A percentile compares a stretch with the other conserved stretches of the same genome.
Evolutionary conservation across 1,140 invertebrate genomes (phyloP).

Genomic region (Sarcophaga bullata): DNA sequence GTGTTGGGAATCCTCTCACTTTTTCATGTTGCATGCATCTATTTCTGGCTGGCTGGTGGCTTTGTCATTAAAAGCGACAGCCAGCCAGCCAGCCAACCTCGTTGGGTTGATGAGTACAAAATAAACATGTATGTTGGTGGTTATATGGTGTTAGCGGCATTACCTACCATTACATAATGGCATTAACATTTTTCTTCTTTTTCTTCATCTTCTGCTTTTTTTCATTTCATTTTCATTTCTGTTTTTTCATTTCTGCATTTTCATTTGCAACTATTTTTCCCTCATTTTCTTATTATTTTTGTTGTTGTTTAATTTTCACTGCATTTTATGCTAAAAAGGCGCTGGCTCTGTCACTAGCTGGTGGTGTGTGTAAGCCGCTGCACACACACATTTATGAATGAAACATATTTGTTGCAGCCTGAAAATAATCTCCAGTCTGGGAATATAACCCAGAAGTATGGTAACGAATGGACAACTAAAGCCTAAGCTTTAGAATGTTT

Average conservation of each 20-base stretch:
- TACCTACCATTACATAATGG: conserved; percentile 11
- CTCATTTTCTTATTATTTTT: no score
- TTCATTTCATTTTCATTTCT: no score
- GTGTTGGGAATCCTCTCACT: conserved; percentile 25
- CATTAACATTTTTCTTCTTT: neutral
- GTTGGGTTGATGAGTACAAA: neutral
- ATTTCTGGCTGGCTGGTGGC: neutral
- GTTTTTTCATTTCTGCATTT: no score
- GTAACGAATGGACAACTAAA: no score
- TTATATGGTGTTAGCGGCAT: neutral
- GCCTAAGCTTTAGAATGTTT: no score
- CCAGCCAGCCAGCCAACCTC: neutral
- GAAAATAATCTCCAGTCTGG: no score
- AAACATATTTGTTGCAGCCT: neutral
- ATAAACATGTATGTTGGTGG: neutral
- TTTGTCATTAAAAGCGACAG: neutral
- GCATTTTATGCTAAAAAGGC: conserved; percentile 7
- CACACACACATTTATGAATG: neutral
- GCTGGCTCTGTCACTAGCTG: neutral
- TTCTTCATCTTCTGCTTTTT: no score
- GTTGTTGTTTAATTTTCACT: no score
- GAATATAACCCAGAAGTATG: no score
- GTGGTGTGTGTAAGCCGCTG: no score
- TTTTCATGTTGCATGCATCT: neutral
- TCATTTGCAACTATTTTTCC: no score